Percentiles rank a stretch among this genome's conserved stretches.
Conservation (phyloP, 2,797 vertebrate species). For the Thunnus albacares region DNA sequence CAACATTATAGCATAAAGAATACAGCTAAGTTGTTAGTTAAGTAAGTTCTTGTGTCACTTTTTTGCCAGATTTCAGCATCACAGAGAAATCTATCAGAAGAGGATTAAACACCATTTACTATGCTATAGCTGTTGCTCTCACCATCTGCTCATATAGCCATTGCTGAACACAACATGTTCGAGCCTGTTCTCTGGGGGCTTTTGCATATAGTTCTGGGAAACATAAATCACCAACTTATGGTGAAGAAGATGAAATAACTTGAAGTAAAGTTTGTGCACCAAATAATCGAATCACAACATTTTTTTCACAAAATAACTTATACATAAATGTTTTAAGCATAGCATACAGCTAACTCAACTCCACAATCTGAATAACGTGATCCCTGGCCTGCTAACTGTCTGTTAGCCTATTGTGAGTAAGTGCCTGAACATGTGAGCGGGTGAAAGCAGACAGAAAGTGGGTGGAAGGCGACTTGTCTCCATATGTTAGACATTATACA, state of each 20-base stretch:
- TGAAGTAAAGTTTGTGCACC: not conserved
- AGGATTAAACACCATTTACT: constrained; percentile 1
- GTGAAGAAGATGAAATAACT: not conserved
- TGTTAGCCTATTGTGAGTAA: constrained; percentile 30
- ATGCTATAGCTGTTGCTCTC: constrained; percentile 11
- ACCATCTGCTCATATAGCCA: constrained; percentile 49
- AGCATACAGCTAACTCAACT: not conserved
- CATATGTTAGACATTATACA: constrained; percentile 77
- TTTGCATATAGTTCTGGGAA: not conserved
- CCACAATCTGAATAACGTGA: constrained; percentile 29
- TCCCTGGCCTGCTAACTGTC: constrained; percentile 25
- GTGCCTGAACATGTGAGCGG: constrained; percentile 42
- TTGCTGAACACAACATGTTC: constrained; percentile 17
- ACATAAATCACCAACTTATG: constrained; percentile 9
- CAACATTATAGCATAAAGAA: not conserved
- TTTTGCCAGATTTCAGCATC: constrained; percentile 1
- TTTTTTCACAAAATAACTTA: constrained; percentile 1
- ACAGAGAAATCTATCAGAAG: constrained; percentile 2
- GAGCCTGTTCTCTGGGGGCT: constrained; percentile 9
- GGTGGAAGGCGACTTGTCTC: constrained; percentile 59
- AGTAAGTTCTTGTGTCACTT: not conserved
- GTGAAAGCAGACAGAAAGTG: constrained; percentile 54
- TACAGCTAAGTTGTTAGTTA: not conserved
- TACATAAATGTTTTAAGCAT: not conserved
- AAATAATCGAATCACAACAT: not conserved